Evolutionary conservation across 2,113 vertebrate genomes (phyloP).

Genomic region (Periophthalmus modestus): DNA sequence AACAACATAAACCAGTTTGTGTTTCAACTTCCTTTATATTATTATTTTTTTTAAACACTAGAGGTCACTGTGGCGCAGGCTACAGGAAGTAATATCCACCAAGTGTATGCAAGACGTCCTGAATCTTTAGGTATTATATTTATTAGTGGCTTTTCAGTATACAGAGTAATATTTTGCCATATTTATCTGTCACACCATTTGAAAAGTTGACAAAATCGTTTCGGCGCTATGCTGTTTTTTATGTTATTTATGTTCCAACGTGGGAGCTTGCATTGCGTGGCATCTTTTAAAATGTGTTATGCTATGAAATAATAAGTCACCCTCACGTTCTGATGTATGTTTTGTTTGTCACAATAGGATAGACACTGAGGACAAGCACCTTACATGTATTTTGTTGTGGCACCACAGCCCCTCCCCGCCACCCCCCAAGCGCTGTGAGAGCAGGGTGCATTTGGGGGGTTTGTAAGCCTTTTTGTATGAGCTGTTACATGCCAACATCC

Average conservation of each 20-base stretch:
- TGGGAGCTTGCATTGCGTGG: conserved; percentile 14
- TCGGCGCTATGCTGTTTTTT: conserved; percentile 24
- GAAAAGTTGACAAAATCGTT: conserved; percentile 12
- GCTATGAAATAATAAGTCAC: neutral
- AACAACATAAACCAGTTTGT: conserved; percentile 39
- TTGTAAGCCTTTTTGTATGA: conserved; percentile 90
- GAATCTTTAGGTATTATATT: conserved; percentile 67
- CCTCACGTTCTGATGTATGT: conserved; percentile 20
- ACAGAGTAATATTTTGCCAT: neutral
- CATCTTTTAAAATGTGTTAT: conserved; percentile 15
- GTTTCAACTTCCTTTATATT: conserved; percentile 23
- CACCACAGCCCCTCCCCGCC: conserved; percentile 42
- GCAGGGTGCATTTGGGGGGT: conserved; percentile 70
- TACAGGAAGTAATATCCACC: conserved; percentile 13
- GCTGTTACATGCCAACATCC: conserved; percentile 77
- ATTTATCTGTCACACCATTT: conserved; percentile 2
- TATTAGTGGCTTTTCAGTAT: conserved; percentile 45
- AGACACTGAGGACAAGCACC: conserved; percentile 78
- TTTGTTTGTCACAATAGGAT: conserved; percentile 38
- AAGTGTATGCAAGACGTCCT: conserved; percentile 47
- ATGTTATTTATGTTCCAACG: conserved; percentile 50
- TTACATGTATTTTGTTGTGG: conserved; percentile 76
- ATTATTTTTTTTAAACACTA: conserved; percentile 2
- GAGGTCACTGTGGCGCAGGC: conserved; percentile 10
- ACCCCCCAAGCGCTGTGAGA: conserved; percentile 45